Evolutionary conservation across 2,888 invertebrate species (phyloP).

Genomic region (Noctua pronuba): DNA sequence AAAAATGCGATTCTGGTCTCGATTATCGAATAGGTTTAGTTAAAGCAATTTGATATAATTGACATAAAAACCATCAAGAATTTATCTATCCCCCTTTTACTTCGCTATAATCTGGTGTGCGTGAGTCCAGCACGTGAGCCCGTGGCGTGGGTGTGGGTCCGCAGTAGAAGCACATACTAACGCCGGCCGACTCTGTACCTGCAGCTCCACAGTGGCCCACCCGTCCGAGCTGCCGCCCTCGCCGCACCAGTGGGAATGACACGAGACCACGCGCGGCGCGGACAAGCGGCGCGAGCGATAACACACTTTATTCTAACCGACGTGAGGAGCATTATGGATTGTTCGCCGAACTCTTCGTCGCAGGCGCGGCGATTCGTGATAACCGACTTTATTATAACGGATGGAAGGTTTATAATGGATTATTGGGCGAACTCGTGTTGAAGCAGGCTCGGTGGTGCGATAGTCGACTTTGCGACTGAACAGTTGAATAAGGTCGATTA

Average conservation of each 20-base stretch:
- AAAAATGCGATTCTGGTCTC: not conserved
- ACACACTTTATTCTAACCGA: not conserved
- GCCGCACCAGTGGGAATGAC: slow-evolving; percentile 99
- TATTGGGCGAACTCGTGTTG: slow-evolving; percentile 38
- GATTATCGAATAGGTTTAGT: not conserved
- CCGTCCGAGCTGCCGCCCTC: slow-evolving; percentile 99
- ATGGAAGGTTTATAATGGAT: slow-evolving; percentile 3
- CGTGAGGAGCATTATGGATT: not conserved
- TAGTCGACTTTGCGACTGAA: slow-evolving; percentile 34
- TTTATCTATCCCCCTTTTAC: not conserved
- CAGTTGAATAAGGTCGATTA: slow-evolving; percentile 36
- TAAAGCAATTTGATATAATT: not conserved
- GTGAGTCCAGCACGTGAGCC: slow-evolving; percentile 52
- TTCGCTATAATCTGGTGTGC: not conserved
- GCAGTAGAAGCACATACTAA: slow-evolving; percentile 56
- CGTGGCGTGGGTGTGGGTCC: slow-evolving; percentile 77
- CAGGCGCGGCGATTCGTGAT: slow-evolving; percentile 75
- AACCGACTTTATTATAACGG: slow-evolving; percentile 58
- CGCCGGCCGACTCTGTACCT: slow-evolving; percentile 77
- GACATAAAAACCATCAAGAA: not conserved
- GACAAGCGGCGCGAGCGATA: slow-evolving; percentile 75
- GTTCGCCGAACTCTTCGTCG: not conserved
- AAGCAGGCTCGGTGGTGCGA: slow-evolving; percentile 44
- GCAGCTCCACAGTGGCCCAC: slow-evolving; percentile 99
- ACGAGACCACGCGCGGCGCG: slow-evolving; percentile 84